Evolutionary conservation across 2,888 invertebrate species (phyloP).

Genomic region (Notodonta dromedarius): DNA sequence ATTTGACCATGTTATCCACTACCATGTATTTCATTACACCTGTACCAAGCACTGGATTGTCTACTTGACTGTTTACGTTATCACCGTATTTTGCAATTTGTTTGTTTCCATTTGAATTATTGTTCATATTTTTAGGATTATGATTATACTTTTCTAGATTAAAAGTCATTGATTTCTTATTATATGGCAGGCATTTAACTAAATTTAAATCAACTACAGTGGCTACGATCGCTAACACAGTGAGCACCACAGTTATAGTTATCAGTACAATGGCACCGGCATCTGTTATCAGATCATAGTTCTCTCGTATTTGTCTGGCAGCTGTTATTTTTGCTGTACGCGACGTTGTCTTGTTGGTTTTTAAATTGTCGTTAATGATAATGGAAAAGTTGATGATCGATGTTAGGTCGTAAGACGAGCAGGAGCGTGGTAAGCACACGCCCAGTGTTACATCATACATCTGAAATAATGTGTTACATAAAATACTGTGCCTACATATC

Average conservation of each 20-base stretch:
- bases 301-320: conserved; percentile 54
- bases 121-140: conserved; percentile 42
- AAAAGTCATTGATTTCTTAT: conserved; percentile 61
- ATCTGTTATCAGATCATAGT: conserved; percentile 59
- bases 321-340: conserved; percentile 59
- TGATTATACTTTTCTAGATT: conserved; percentile 67
- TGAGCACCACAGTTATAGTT: conserved; percentile 53
- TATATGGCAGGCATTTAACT: conserved; percentile 55
- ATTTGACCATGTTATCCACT: conserved; percentile 55
- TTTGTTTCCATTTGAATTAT: conserved; percentile 40
- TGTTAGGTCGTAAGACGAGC: conserved; percentile 67
- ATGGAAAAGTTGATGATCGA: conserved; percentile 77
- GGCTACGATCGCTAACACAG: conserved; percentile 63
- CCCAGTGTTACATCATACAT: conserved; percentile 67
- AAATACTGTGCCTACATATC: too few relatives aligned
- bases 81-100: conserved; percentile 29
- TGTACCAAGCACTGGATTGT: conserved; percentile 49
- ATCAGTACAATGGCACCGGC: conserved; percentile 60
- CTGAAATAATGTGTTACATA: conserved; percentile 51
- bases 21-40: conserved; percentile 57
- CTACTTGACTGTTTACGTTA: conserved; percentile 44
- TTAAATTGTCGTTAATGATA: conserved; percentile 71
- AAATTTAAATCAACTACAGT: conserved; percentile 74
- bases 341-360: conserved; percentile 63
- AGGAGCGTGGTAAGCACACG: conserved; percentile 78